Evolutionary conservation across 2,888 invertebrate species (phyloP).

Genomic region (Cheilosia vernalis): DNA sequence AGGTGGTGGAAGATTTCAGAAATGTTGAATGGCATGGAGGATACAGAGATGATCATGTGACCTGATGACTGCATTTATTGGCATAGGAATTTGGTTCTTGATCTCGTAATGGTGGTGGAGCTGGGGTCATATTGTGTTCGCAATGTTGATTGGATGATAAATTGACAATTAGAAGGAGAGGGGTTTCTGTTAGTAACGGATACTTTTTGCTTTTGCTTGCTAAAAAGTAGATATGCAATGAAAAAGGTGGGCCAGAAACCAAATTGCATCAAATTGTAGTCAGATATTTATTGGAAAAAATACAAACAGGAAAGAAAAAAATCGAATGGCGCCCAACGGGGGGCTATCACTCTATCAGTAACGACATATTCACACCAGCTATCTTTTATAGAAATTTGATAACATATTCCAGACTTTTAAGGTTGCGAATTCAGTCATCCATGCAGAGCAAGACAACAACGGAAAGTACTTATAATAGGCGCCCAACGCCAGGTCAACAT

Average conservation of each 20-base stretch:
- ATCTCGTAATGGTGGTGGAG: neutral
- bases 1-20: conserved; percentile 34
- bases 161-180: neutral
- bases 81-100: conserved; percentile 30
- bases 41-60: conserved; percentile 49
- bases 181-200: too few relatives aligned
- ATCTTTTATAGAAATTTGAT: too few relatives aligned
- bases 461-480: neutral
- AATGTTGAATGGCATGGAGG: conserved; percentile 18
- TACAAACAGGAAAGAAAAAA: too few relatives aligned
- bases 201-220: neutral
- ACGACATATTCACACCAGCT: too few relatives aligned
- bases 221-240: too few relatives aligned
- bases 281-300: too few relatives aligned
- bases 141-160: neutral
- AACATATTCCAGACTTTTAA: too few relatives aligned
- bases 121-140: neutral
- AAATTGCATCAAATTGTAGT: too few relatives aligned
- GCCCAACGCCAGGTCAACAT: neutral
- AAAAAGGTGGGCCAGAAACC: too few relatives aligned
- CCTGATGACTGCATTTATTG: conserved; percentile 37
- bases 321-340: too few relatives aligned
- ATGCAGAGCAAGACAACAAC: neutral
- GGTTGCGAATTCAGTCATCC: too few relatives aligned
- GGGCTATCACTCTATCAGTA: too few relatives aligned